Evolutionary conservation across 2,113 vertebrate genomes (phyloP).

Genomic region (Cariama cristata): DNA sequence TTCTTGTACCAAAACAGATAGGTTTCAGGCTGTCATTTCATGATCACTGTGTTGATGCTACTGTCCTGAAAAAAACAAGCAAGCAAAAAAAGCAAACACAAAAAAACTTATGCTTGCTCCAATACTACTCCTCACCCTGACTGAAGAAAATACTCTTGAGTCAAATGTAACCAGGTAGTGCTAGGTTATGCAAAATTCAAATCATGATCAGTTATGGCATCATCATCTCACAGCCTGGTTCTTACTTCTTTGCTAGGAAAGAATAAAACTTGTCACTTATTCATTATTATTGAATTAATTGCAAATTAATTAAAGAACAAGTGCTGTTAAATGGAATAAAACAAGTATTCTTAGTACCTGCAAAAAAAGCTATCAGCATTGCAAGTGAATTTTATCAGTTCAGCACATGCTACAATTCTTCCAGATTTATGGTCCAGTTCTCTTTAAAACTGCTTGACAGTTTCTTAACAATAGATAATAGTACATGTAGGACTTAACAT

Average conservation of each 20-base stretch:
- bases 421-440: not conserved
- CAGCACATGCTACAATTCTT: not conserved
- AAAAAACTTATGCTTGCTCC: not conserved
- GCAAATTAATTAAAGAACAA: not conserved
- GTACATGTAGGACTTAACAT: not conserved
- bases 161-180: accelerated
- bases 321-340: not conserved
- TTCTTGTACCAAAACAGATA: not conserved
- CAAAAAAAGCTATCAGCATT: not conserved
- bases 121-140: not conserved
- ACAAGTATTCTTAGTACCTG: not conserved
- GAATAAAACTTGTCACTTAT: not conserved
- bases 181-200: not conserved
- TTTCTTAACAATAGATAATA: not conserved
- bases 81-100: not conserved
- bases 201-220: not conserved
- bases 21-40: not conserved
- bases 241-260: not conserved
- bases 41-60: not conserved
- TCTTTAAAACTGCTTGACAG: not conserved
- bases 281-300: not conserved
- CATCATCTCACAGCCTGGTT: not conserved
- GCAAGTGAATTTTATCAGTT: not conserved
- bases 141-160: not conserved
- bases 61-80: not conserved